Conservation (phyloP, 37 sponge, comb jelly and placozoan species). For the Agelas oroides region DNA sequence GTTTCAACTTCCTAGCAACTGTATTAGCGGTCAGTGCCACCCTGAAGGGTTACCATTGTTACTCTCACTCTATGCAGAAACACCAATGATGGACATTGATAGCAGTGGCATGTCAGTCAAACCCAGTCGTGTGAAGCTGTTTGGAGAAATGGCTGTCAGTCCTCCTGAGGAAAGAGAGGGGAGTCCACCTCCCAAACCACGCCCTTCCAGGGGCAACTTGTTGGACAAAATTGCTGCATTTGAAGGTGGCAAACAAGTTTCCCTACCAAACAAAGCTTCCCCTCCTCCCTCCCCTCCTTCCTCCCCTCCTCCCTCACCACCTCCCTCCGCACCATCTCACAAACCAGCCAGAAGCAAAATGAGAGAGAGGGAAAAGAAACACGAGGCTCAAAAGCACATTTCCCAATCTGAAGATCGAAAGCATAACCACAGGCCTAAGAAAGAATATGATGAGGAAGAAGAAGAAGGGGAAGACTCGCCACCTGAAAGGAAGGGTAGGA, state of each 20-base stretch:
- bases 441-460: conserved; percentile 3
- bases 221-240: conserved; percentile 37
- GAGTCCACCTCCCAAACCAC: not conserved
- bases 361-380: not conserved
- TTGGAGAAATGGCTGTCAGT: not conserved
- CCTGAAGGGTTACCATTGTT: no score
- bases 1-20: not conserved
- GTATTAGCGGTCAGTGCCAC: not conserved
- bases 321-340: not conserved
- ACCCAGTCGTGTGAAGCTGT: conserved; percentile 20
- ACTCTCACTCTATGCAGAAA: not conserved
- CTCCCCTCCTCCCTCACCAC: not conserved
- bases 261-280: not conserved
- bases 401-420: not conserved
- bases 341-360: not conserved
- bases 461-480: not conserved
- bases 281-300: not conserved
- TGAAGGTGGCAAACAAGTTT: conserved; percentile 3
- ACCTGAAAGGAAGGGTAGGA: not conserved
- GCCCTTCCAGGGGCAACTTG: conserved; percentile 12
- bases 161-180: not conserved
- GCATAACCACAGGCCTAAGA: conserved; percentile 14
- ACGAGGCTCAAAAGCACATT: conserved; percentile 1
- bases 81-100: not conserved
- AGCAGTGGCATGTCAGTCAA: not conserved